These are phyloP conservation scores for Microdon myrmicae DNA, from an alignment of 2,888 invertebrate genomes.

Conservation along the genomic window DNA sequence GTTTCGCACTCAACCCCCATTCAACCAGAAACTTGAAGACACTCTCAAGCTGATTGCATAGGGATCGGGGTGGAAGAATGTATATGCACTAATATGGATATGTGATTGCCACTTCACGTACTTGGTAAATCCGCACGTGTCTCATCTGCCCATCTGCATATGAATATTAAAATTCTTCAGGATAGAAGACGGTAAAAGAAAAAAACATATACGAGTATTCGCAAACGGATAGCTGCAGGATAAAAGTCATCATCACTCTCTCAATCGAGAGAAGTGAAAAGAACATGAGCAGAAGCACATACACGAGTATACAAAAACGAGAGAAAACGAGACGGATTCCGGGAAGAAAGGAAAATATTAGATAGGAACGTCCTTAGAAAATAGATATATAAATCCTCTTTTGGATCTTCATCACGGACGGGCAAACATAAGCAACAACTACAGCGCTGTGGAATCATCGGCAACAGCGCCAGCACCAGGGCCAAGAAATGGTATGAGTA, in stretches of 20 bases:
- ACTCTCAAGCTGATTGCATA: conserved; percentile 32
- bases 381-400: conserved; percentile 46
- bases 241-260: conserved; percentile 34
- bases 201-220: conserved; percentile 6
- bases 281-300: not conserved
- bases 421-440: conserved; percentile 37
- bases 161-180: conserved; percentile 32
- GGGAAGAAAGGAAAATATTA: conserved; percentile 48
- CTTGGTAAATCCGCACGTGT: conserved; percentile 33
- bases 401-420: conserved; percentile 18
- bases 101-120: conserved; percentile 17
- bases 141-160: conserved; percentile 34
- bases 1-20: too few species aligned
- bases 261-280: conserved; percentile 27
- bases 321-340: conserved; percentile 20
- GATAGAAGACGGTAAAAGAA: conserved; percentile 1
- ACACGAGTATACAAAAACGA: conserved; percentile 1
- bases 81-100: conserved; percentile 2
- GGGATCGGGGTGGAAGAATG: conserved; percentile 27
- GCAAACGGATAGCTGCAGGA: conserved; percentile 21
- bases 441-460: too few species aligned
- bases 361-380: conserved; percentile 42
- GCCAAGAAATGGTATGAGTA: conserved; percentile 50
- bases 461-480: conserved; percentile 27
- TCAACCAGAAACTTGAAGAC: conserved; percentile 22